These are phyloP conservation scores for Oceanites oceanicus DNA, from an alignment of 2,113 vertebrate species.

Conservation along the genomic window DNA sequence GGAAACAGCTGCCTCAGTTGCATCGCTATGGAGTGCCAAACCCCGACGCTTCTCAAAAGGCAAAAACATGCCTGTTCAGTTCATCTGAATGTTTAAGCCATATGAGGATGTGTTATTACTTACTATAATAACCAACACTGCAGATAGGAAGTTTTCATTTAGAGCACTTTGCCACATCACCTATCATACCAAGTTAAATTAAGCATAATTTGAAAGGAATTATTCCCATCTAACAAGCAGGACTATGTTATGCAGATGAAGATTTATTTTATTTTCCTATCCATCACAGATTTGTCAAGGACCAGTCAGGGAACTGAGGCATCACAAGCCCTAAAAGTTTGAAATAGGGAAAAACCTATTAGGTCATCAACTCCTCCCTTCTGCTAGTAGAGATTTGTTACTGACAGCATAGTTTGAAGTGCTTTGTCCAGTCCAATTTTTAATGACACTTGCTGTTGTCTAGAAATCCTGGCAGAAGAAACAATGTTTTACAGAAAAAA, in stretches of 20 bases:
- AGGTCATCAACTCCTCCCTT: neutral
- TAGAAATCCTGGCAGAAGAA: neutral
- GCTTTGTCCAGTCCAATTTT: neutral
- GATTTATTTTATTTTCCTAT: neutral
- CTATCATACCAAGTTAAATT: neutral
- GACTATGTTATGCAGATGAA: neutral
- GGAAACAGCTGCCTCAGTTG: neutral
- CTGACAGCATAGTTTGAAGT: neutral
- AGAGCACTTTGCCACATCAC: neutral
- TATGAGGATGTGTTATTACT: neutral
- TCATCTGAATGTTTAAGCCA: neutral
- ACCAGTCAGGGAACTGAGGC: neutral
- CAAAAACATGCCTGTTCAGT: neutral
- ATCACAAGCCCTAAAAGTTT: neutral
- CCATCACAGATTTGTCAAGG: neutral
- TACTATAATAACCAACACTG: neutral
- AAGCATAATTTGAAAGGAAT: neutral
- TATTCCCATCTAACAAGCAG: neutral
- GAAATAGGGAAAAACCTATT: neutral
- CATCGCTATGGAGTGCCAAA: neutral
- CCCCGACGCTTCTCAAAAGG: neutral
- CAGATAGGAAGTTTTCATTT: neutral
- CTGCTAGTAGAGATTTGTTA: neutral
- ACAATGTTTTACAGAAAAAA: neutral
- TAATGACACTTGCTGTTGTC: neutral